Evolutionary conservation across 2,797 vertebrate genomes (phyloP).

Genomic region (Varecia variegata): DNA sequence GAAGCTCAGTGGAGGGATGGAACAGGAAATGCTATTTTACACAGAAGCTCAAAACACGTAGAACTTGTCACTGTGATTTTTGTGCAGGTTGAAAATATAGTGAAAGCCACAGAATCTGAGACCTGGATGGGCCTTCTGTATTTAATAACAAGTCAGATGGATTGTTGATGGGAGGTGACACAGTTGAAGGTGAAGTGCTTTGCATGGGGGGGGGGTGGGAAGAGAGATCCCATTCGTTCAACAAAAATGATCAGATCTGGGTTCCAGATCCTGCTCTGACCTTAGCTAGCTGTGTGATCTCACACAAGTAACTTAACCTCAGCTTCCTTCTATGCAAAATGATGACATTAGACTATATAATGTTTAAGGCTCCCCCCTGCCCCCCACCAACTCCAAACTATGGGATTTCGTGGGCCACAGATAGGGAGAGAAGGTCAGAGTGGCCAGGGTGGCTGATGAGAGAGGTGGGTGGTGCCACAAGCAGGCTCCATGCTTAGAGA

Average conservation of each 20-base stretch:
- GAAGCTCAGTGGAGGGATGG: neutral
- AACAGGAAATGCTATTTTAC: neutral
- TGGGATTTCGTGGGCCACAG: neutral
- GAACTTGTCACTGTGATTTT: neutral
- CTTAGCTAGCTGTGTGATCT: neutral
- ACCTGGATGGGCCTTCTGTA: neutral
- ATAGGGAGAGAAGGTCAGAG: neutral
- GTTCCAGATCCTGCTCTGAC: neutral
- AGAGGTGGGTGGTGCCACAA: neutral
- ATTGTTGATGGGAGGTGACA: neutral
- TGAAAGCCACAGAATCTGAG: neutral
- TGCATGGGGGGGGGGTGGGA: neutral
- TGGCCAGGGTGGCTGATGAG: neutral
- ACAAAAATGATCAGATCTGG: neutral
- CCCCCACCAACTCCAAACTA: neutral
- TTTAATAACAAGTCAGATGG: neutral
- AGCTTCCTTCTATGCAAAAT: neutral
- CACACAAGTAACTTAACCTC: neutral
- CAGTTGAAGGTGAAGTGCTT: neutral
- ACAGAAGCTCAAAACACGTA: neutral
- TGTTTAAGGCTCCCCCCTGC: neutral
- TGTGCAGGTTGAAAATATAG: neutral
- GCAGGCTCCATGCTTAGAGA: neutral
- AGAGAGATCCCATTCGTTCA: neutral
- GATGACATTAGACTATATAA: neutral